phyloP scores from a whole-genome alignment of 2,888 invertebrate genomes.

The Lepidonotus clava region DNA sequence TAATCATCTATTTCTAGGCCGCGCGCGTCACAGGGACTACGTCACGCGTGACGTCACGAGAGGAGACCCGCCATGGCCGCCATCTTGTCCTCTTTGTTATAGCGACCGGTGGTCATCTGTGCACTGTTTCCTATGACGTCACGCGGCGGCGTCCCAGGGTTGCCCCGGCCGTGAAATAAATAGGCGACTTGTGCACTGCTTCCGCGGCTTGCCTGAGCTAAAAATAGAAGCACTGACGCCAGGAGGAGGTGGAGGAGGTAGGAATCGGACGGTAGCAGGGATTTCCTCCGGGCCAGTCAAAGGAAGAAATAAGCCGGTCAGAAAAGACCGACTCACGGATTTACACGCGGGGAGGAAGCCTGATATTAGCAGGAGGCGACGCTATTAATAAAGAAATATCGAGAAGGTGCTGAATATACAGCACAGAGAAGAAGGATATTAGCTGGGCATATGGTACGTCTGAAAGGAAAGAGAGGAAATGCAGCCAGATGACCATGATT shows the following conservation, averaged over 20 bases:
- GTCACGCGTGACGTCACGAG: neutral
- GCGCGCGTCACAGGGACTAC: neutral
- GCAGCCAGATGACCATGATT: too few relatives aligned
- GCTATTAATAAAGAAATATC: too few relatives aligned
- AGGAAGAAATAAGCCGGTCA: too few relatives aligned
- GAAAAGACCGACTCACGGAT: too few relatives aligned
- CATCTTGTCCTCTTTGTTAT: neutral
- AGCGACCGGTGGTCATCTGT: neutral
- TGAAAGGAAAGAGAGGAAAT: too few relatives aligned
- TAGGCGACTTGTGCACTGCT: neutral
- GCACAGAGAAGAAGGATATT: too few relatives aligned
- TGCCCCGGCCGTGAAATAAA: neutral
- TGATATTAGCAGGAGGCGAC: too few relatives aligned
- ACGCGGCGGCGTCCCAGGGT: neutral
- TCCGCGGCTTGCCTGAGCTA: neutral
- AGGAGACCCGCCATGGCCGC: neutral
- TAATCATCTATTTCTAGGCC: neutral
- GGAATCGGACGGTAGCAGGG: neutral
- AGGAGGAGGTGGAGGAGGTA: neutral
- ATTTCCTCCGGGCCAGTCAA: neutral
- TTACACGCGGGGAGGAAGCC: too few relatives aligned
- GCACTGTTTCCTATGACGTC: conserved; percentile 7
- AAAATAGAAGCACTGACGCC: neutral
- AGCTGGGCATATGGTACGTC: too few relatives aligned
- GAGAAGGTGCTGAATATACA: too few relatives aligned